phyloP scores from a whole-genome alignment of 92 coral and sea anemone genomes.

The Pocillopora grandis region DNA sequence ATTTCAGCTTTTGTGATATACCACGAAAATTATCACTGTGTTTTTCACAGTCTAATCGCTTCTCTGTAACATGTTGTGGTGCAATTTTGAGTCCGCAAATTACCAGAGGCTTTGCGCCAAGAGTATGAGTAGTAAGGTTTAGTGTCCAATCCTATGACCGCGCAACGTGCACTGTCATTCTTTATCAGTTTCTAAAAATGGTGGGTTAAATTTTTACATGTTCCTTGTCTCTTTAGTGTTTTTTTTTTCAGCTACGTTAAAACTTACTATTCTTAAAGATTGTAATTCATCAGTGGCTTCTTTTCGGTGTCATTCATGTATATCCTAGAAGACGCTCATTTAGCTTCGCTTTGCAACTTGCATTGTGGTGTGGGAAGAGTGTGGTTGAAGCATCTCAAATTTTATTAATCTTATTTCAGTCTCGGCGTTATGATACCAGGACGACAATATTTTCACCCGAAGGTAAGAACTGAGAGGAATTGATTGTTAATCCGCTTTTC shows the following conservation, averaged over 20 bases:
- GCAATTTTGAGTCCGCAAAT: slow-evolving; percentile 73
- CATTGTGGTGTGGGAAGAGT: background rate
- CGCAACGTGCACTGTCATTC: slow-evolving; percentile 91
- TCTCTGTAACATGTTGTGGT: slow-evolving; percentile 50
- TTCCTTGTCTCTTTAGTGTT: background rate
- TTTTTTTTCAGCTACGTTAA: too few relatives aligned
- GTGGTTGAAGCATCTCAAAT: background rate
- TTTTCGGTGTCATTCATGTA: too few relatives aligned
- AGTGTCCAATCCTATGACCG: slow-evolving; percentile 49
- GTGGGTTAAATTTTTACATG: slow-evolving; percentile 58
- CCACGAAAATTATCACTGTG: background rate
- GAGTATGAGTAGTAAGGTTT: slow-evolving; percentile 38
- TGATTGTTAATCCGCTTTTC: background rate
- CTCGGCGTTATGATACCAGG: slow-evolving; percentile 97
- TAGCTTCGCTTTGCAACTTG: too few relatives aligned
- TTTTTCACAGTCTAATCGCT: background rate
- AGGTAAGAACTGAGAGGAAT: slow-evolving; percentile 58
- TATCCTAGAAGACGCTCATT: too few relatives aligned
- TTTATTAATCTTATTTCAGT: slow-evolving; percentile 47
- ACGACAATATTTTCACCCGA: slow-evolving; percentile 99
- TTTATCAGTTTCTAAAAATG: slow-evolving; percentile 59
- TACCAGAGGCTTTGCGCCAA: slow-evolving; percentile 41
- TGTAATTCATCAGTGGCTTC: too few relatives aligned
- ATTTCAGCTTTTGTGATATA: background rate
- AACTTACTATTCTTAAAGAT: too few relatives aligned